These are phyloP conservation scores for Achlya flavicornis DNA, from an alignment of 2,888 invertebrate species.

Conservation along the genomic window DNA sequence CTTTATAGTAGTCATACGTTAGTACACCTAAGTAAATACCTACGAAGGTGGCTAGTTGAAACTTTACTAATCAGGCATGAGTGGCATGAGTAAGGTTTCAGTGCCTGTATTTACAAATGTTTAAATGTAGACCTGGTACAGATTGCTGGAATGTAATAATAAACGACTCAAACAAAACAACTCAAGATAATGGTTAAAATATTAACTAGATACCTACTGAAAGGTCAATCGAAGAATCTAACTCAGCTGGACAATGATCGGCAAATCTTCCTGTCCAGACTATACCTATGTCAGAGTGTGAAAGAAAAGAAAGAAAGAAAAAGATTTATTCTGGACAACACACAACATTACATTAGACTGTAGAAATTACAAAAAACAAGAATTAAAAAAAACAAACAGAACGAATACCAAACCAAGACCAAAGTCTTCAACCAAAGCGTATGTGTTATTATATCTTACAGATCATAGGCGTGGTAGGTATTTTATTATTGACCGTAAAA, in stretches of 20 bases:
- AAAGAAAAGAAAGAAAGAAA: too few relatives aligned
- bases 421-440: too few relatives aligned
- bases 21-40: neutral
- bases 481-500: too few relatives aligned
- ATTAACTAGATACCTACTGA: neutral
- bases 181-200: neutral
- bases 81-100: slow-evolving; percentile 22
- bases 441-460: too few relatives aligned
- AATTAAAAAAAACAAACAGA: too few relatives aligned
- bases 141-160: neutral
- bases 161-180: neutral
- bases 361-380: too few relatives aligned
- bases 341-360: too few relatives aligned
- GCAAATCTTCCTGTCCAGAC: neutral
- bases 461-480: too few relatives aligned
- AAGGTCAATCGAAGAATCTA: neutral
- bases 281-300: too few relatives aligned
- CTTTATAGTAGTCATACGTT: neutral
- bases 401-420: too few relatives aligned
- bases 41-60: neutral
- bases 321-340: too few relatives aligned
- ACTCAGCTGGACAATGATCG: neutral
- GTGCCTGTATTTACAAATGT: neutral
- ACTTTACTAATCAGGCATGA: slow-evolving; percentile 11
- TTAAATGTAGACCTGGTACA: neutral